Conservation (phyloP, 2,113 vertebrate genomes). For the Thunnus maccoyii region DNA sequence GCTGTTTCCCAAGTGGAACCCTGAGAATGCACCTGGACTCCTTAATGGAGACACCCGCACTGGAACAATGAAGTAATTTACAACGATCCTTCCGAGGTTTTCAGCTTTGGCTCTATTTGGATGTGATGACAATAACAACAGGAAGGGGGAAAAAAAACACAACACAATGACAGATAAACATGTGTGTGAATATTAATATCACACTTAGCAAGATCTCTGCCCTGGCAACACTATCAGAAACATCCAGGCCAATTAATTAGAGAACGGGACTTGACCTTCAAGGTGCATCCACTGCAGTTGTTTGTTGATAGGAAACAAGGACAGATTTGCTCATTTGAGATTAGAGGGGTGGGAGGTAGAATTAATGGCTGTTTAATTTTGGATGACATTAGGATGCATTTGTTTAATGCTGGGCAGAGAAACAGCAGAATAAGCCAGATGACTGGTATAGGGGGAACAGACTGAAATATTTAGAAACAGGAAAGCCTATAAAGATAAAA, state of each 20-base stretch:
- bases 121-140: conserved; percentile 67
- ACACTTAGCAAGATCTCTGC: conserved; percentile 66
- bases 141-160: conserved; percentile 21
- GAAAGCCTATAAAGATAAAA: neutral
- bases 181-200: conserved; percentile 77
- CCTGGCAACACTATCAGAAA: conserved; percentile 70
- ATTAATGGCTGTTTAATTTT: conserved; percentile 71
- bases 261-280: conserved; percentile 81
- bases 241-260: conserved; percentile 74
- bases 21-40: conserved; percentile 68
- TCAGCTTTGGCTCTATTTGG: conserved; percentile 48
- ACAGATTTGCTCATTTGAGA: conserved; percentile 76
- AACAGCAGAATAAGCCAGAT: conserved; percentile 1
- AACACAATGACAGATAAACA: conserved; percentile 67
- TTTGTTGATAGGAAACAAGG: conserved; percentile 76
- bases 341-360: conserved; percentile 63
- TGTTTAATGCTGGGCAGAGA: conserved; percentile 33
- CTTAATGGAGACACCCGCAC: conserved; percentile 72
- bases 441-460: neutral
- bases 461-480: neutral
- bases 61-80: conserved; percentile 74
- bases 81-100: conserved; percentile 66
- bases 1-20: conserved; percentile 69
- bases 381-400: conserved; percentile 53
- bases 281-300: conserved; percentile 72